Evolutionary conservation across 2,888 invertebrate species (phyloP).

Genomic region (Pseudanteris insignis): DNA sequence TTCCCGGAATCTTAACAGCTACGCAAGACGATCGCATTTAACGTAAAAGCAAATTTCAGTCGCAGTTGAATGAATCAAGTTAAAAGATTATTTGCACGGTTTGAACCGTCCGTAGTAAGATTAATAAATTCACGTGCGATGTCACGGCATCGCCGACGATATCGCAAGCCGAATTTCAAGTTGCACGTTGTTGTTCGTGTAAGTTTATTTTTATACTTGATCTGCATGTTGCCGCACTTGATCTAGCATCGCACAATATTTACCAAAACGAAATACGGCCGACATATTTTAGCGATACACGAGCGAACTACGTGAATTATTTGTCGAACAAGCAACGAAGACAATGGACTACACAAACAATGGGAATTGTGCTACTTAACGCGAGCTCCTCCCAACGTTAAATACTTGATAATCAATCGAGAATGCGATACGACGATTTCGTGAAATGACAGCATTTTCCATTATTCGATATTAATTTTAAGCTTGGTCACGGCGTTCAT

Average conservation of each 20-base stretch:
- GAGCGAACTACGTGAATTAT: conserved; percentile 13
- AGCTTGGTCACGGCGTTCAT: background rate
- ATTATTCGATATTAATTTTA: background rate
- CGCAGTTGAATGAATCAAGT: no score
- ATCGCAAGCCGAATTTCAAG: conserved; percentile 6
- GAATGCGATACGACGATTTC: background rate
- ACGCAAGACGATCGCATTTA: no score
- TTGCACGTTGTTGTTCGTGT: conserved; percentile 47
- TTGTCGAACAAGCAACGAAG: conserved; percentile 10
- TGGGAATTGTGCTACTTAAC: no score
- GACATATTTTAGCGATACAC: conserved; percentile 15
- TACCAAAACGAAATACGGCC: conserved; percentile 15
- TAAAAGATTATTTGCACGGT: no score
- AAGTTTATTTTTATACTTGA: no score
- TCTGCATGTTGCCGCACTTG: conserved; percentile 49
- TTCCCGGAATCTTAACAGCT: no score
- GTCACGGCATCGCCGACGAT: conserved; percentile 9
- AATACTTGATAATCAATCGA: conserved; percentile 6
- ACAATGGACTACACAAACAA: background rate
- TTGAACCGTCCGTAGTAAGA: no score
- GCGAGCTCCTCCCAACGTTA: no score
- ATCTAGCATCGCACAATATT: conserved; percentile 33
- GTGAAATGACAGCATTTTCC: background rate
- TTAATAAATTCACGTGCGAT: no score
- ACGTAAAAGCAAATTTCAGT: no score